Conservation (phyloP, 1,140 invertebrate genomes). For the Apis cerana region DNA sequence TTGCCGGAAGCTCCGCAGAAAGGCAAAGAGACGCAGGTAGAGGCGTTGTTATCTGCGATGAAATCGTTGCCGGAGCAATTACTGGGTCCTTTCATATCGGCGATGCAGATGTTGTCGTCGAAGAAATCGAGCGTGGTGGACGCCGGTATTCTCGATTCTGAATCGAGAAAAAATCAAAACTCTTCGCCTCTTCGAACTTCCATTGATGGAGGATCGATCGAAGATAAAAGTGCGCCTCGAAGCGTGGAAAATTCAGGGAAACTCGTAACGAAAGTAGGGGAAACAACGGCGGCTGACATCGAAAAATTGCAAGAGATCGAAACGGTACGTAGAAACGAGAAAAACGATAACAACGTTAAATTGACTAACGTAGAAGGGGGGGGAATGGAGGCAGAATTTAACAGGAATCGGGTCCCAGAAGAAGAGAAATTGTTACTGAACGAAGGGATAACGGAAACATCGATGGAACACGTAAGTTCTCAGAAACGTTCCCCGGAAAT, state of each 20-base stretch:
- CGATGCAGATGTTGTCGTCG: constrained; percentile 70
- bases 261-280: not conserved
- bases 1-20: not conserved
- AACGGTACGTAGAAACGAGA: constrained; percentile 55
- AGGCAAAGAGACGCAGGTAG: constrained; percentile 40
- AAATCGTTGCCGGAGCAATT: constrained; percentile 76
- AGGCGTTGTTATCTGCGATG: constrained; percentile 73
- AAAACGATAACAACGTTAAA: constrained; percentile 10
- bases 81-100: constrained; percentile 71
- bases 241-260: not conserved
- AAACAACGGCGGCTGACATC: constrained; percentile 39
- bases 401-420: constrained; percentile 1
- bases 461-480: constrained; percentile 7
- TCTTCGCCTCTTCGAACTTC: not conserved
- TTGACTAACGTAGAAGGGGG: constrained; percentile 21
- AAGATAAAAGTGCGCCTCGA: not conserved
- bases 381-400: constrained; percentile 8
- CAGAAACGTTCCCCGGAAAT: constrained; percentile 23
- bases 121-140: constrained; percentile 47
- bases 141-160: not conserved
- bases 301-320: constrained; percentile 42
- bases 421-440: not conserved
- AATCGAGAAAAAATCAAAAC: too few species aligned
- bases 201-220: not conserved
- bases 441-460: not conserved